Evolutionary conservation across 2,888 invertebrate genomes (phyloP).

Genomic region (Psylliodes chrysocephalus): DNA sequence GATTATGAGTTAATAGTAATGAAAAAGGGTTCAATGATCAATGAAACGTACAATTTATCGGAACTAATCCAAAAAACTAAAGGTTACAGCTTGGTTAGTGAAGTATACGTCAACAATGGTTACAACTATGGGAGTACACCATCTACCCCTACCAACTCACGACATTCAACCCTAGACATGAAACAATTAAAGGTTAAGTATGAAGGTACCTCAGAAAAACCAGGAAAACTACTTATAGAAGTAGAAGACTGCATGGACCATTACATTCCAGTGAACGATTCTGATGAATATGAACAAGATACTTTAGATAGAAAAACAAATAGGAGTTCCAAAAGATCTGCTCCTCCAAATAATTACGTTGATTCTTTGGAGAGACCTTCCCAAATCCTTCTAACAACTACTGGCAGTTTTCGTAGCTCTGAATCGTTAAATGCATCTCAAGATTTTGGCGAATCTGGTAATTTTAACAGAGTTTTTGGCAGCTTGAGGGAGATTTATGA

Average conservation of each 20-base stretch:
- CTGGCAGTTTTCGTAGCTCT: constrained; percentile 74
- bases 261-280: constrained; percentile 79
- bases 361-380: constrained; percentile 68
- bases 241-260: constrained; percentile 84
- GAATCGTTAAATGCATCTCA: constrained; percentile 32
- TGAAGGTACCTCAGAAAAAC: constrained; percentile 70
- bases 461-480: constrained; percentile 69
- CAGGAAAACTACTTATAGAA: constrained; percentile 85
- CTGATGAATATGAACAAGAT: constrained; percentile 86
- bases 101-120: constrained; percentile 82
- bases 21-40: constrained; percentile 50
- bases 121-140: constrained; percentile 73
- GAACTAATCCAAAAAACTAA: constrained; percentile 65
- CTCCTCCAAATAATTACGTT: constrained; percentile 48
- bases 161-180: constrained; percentile 66
- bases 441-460: constrained; percentile 49
- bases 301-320: constrained; percentile 83
- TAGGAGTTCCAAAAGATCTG: constrained; percentile 50
- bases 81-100: constrained; percentile 78
- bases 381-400: constrained; percentile 74
- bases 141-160: constrained; percentile 70
- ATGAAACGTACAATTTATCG: constrained; percentile 66
- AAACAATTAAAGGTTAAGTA: constrained; percentile 64
- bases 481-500: constrained; percentile 82
- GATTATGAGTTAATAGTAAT: constrained; percentile 65